Evolutionary conservation across 2,797 vertebrate genomes (phyloP).

Genomic region (Hybognathus amarus): DNA sequence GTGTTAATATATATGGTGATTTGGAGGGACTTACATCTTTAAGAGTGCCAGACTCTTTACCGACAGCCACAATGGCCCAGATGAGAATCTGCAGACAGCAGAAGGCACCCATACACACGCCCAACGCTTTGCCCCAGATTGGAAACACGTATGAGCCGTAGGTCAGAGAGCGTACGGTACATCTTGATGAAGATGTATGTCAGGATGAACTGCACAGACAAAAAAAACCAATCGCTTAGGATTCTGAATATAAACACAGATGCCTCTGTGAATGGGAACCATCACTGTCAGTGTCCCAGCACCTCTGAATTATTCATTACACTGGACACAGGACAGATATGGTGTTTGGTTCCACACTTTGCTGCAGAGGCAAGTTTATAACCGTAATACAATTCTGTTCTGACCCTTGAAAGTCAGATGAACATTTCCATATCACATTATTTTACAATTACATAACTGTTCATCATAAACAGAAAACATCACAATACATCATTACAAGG

Average conservation of each 20-base stretch:
- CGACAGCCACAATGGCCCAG: conserved; percentile 80
- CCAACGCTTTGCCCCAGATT: conserved; percentile 81
- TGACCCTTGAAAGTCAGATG: neutral
- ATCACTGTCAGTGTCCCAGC: conserved; percentile 46
- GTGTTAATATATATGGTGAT: neutral
- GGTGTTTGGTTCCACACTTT: conserved; percentile 43
- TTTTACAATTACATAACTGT: too few species aligned
- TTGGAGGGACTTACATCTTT: conserved; percentile 76
- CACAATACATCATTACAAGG: neutral
- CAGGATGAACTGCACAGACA: conserved; percentile 77
- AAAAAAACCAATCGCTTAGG: conserved; percentile 34
- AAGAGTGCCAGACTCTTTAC: conserved; percentile 81
- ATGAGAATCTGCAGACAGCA: conserved; percentile 85
- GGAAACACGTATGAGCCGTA: conserved; percentile 82
- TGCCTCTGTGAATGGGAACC: neutral
- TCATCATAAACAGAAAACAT: neutral
- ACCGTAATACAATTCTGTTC: neutral
- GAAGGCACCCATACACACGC: conserved; percentile 78
- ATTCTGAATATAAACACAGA: conserved; percentile 13
- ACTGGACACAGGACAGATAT: conserved; percentile 34
- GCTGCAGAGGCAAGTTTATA: neutral
- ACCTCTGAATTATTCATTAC: conserved; percentile 66
- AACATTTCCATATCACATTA: too few species aligned
- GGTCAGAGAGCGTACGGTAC: conserved; percentile 75
- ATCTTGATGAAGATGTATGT: conserved; percentile 85